These are phyloP conservation scores for Nomada fabriciana DNA, from an alignment of 2,888 invertebrate genomes.

Conservation along the genomic window DNA sequence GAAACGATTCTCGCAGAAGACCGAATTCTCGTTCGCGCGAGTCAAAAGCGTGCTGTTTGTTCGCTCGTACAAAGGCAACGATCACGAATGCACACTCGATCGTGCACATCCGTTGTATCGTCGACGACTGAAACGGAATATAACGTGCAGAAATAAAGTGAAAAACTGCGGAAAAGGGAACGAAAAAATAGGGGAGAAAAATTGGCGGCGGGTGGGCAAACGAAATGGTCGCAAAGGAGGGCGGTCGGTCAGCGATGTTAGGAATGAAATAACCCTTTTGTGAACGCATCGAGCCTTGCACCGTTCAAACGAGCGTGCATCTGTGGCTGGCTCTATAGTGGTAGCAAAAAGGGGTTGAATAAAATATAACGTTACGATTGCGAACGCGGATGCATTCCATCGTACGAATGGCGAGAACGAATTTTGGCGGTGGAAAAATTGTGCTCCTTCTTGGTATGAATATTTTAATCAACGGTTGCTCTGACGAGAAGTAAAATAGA, in stretches of 20 bases:
- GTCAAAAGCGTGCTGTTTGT: neutral
- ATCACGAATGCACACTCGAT: slow-evolving; percentile 50
- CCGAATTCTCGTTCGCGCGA: neutral
- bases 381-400: neutral
- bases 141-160: neutral
- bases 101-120: slow-evolving; percentile 40
- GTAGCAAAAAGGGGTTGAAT: neutral
- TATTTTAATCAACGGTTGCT: too few relatives aligned
- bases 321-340: neutral
- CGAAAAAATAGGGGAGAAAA: neutral
- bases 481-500: too few relatives aligned
- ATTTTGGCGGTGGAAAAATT: slow-evolving; percentile 39
- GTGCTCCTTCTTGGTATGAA: neutral
- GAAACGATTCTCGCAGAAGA: slow-evolving; percentile 14
- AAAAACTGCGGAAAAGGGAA: too few relatives aligned
- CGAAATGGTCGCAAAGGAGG: neutral
- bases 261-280: slow-evolving; percentile 50
- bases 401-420: neutral
- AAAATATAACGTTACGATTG: neutral
- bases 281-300: slow-evolving; percentile 32
- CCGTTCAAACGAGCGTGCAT: slow-evolving; percentile 2
- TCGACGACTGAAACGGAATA: slow-evolving; percentile 32
- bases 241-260: slow-evolving; percentile 30
- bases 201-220: neutral
- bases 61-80: slow-evolving; percentile 27